A percentile compares a stretch with the other conserved stretches of the same genome.
These are phyloP conservation scores for Margaritifera margaritifera DNA, from an alignment of 2,888 invertebrate species.

Conservation along the genomic window DNA sequence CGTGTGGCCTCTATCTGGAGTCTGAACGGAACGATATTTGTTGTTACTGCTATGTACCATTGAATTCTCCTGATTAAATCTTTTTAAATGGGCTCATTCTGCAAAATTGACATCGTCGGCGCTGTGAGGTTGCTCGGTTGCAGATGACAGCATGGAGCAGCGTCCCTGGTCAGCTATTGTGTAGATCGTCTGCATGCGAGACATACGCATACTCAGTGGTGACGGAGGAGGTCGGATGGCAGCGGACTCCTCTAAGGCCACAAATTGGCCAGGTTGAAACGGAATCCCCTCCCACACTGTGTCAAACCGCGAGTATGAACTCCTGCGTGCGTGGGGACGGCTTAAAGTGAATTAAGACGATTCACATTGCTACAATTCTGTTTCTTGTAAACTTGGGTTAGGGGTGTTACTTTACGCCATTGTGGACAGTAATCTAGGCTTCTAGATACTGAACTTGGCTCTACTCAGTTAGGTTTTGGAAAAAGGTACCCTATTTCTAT, in stretches of 20 bases:
- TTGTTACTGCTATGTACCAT: too few relatives aligned
- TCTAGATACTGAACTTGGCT: too few relatives aligned
- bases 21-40: too few relatives aligned
- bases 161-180: constrained; percentile 38
- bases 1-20: too few relatives aligned
- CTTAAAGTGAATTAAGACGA: constrained; percentile 11
- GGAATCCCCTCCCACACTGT: constrained; percentile 39
- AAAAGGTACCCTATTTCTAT: too few relatives aligned
- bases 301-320: constrained; percentile 34
- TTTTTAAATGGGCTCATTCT: too few relatives aligned
- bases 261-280: constrained; percentile 37
- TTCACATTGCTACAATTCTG: neutral
- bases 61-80: too few relatives aligned
- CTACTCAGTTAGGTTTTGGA: too few relatives aligned
- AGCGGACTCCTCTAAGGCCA: constrained; percentile 32
- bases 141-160: constrained; percentile 31
- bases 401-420: too few relatives aligned
- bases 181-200: constrained; percentile 34
- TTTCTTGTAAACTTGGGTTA: too few relatives aligned
- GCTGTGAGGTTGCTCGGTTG: constrained; percentile 24
- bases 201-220: constrained; percentile 28
- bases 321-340: constrained; percentile 32
- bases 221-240: constrained; percentile 23
- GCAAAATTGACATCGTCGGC: constrained; percentile 12
- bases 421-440: too few relatives aligned